A percentile compares a stretch with the other conserved stretches of the same genome.
These are phyloP conservation scores for Alauda arvensis DNA, from an alignment of 2,797 vertebrate species.

Conservation along the genomic window DNA sequence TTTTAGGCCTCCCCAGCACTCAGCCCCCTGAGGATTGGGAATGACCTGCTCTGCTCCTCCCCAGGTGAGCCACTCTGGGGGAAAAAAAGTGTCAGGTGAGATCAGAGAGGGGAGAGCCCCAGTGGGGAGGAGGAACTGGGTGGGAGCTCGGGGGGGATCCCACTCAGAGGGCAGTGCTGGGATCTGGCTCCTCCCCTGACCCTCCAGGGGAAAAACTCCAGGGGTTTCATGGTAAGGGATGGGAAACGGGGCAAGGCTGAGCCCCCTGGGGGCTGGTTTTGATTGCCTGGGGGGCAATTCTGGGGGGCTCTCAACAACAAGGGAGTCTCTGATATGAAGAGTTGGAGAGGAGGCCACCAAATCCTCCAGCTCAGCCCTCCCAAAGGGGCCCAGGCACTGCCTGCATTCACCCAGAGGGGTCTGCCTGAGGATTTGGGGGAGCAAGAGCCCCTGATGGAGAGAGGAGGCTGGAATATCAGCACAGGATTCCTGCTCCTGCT, in stretches of 20 bases:
- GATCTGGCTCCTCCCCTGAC: not conserved
- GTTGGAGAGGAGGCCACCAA: not conserved
- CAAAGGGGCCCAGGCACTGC: not conserved
- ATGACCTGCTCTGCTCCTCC: not conserved
- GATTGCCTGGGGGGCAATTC: not conserved
- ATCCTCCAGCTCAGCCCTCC: not conserved
- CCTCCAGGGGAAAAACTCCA: rapidly evolving
- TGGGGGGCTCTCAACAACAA: rapidly evolving
- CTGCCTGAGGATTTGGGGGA: not conserved
- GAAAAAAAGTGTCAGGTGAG: rapidly evolving
- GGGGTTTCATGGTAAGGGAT: not conserved
- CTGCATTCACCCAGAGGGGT: rapidly evolving
- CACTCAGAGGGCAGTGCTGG: rapidly evolving
- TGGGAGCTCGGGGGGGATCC: not conserved
- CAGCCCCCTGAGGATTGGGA: not conserved
- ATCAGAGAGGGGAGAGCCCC: not conserved
- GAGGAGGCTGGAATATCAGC: not conserved
- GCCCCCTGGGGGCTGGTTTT: too few species aligned
- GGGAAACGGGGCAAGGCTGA: not conserved
- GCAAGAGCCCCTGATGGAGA: rapidly evolving
- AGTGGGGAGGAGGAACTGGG: rapidly evolving
- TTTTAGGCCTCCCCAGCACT: not conserved
- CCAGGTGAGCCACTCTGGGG: not conserved
- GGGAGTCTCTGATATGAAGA: not conserved
- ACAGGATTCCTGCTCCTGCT: not conserved